phyloP scores from a whole-genome alignment of 2,888 invertebrate species.

The Barypeithes pellucidus region DNA sequence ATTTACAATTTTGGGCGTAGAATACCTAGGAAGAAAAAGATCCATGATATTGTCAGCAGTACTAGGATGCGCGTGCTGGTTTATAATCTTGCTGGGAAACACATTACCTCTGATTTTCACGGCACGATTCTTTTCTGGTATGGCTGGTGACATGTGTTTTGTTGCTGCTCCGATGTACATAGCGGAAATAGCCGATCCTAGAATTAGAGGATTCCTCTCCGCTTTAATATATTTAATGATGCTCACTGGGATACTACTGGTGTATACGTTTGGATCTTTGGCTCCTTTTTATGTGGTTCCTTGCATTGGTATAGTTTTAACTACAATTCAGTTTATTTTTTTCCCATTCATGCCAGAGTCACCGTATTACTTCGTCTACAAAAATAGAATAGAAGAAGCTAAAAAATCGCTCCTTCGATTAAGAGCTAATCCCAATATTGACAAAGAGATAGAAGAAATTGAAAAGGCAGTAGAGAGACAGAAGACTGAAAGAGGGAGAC shows the following conservation, averaged over 20 bases:
- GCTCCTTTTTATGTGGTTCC: conserved; percentile 59
- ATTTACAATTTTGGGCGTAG: conserved; percentile 59
- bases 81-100: conserved; percentile 61
- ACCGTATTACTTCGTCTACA: conserved; percentile 58
- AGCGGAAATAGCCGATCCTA: conserved; percentile 67
- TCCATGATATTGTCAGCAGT: conserved; percentile 63
- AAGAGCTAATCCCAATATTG: conserved; percentile 59
- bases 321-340: conserved; percentile 61
- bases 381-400: conserved; percentile 63
- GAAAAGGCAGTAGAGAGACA: conserved; percentile 63
- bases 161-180: conserved; percentile 68
- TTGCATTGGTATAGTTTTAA: conserved; percentile 52
- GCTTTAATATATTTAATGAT: conserved; percentile 66
- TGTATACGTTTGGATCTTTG: conserved; percentile 65
- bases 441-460: conserved; percentile 63
- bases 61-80: conserved; percentile 62
- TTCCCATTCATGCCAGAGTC: conserved; percentile 67
- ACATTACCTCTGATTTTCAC: conserved; percentile 61
- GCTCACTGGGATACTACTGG: conserved; percentile 64
- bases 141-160: conserved; percentile 65
- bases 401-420: conserved; percentile 63
- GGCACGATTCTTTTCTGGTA: conserved; percentile 62
- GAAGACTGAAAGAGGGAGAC: conserved; percentile 64
- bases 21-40: conserved; percentile 62
- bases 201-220: conserved; percentile 66